Percentiles rank a stretch among this genome's conserved stretches.
These are phyloP conservation scores for Chloromyia formosa DNA, from an alignment of 2,888 invertebrate species.

Conservation along the genomic window DNA sequence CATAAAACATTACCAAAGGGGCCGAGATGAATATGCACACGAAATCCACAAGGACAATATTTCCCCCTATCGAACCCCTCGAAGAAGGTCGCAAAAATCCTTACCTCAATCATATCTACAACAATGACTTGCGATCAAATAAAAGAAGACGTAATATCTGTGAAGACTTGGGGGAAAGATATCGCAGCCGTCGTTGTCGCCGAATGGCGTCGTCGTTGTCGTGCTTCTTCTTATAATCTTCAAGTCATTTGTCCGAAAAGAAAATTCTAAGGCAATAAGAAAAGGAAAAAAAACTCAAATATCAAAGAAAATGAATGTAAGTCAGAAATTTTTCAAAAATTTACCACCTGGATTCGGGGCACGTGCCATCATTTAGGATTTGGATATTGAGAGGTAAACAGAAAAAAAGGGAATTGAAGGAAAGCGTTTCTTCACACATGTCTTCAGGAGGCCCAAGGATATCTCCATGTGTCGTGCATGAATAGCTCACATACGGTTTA, in stretches of 20 bases:
- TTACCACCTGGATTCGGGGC: slow-evolving; percentile 40
- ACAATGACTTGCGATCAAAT: slow-evolving; percentile 8
- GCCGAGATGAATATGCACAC: neutral
- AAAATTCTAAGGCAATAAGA: neutral
- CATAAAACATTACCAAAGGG: neutral
- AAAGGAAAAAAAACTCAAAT: neutral
- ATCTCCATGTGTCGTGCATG: too few relatives aligned
- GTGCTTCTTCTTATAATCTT: slow-evolving; percentile 32
- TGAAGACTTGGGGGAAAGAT: slow-evolving; percentile 17
- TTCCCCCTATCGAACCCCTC: slow-evolving; percentile 1
- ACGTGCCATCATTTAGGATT: slow-evolving; percentile 26
- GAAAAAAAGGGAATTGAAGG: too few relatives aligned
- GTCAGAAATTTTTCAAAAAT: slow-evolving; percentile 31
- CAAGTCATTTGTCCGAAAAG: slow-evolving; percentile 23
- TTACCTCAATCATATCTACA: slow-evolving; percentile 6
- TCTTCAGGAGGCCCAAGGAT: too few relatives aligned
- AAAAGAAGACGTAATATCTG: slow-evolving; percentile 27
- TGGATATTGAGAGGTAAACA: neutral
- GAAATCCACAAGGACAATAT: too few relatives aligned
- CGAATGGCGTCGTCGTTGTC: slow-evolving; percentile 8
- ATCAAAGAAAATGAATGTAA: slow-evolving; percentile 1
- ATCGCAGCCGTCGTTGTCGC: neutral
- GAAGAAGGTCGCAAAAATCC: neutral
- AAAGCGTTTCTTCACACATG: too few relatives aligned
- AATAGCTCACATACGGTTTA: too few relatives aligned